These are phyloP conservation scores for Sceloporus tristichus DNA, from an alignment of 2,113 vertebrate species.

Conservation along the genomic window DNA sequence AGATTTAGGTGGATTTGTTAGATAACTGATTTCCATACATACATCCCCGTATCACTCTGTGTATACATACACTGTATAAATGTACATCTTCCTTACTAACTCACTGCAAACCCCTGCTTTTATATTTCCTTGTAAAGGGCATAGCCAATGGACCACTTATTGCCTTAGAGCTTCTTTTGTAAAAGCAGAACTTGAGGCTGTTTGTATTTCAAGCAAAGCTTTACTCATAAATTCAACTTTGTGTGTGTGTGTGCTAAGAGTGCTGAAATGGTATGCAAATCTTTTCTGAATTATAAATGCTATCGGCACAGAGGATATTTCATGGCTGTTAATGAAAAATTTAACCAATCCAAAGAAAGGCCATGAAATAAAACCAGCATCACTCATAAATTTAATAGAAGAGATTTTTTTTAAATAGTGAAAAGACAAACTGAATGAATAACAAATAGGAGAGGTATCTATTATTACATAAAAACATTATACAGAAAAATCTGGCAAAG, in stretches of 20 bases:
- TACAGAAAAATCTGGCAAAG: conserved; percentile 30
- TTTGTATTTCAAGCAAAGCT: background rate
- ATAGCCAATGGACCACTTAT: background rate
- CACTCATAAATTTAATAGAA: conserved; percentile 51
- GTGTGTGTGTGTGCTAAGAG: conserved; percentile 16
- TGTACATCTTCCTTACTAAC: too few species aligned
- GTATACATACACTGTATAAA: too few species aligned
- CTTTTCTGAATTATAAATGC: conserved; percentile 46
- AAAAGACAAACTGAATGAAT: conserved; percentile 43
- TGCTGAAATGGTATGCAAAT: conserved; percentile 47
- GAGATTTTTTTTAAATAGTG: background rate
- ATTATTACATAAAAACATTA: conserved; percentile 13
- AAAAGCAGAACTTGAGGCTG: conserved; percentile 10
- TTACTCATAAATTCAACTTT: conserved; percentile 35
- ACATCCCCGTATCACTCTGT: too few species aligned
- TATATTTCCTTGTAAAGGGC: background rate
- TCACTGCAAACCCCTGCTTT: too few species aligned
- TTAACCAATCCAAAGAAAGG: conserved; percentile 55
- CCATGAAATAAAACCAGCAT: conserved; percentile 55
- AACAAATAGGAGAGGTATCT: conserved; percentile 52
- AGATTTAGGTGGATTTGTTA: too few species aligned
- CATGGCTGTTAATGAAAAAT: conserved; percentile 49
- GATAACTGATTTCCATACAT: too few species aligned
- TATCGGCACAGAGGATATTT: conserved; percentile 40
- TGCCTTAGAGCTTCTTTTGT: conserved; percentile 8